Percentiles rank a stretch among this genome's conserved stretches.
phyloP scores from a whole-genome alignment of 1,140 invertebrate genomes.

The Aphaenogaster rudis region DNA sequence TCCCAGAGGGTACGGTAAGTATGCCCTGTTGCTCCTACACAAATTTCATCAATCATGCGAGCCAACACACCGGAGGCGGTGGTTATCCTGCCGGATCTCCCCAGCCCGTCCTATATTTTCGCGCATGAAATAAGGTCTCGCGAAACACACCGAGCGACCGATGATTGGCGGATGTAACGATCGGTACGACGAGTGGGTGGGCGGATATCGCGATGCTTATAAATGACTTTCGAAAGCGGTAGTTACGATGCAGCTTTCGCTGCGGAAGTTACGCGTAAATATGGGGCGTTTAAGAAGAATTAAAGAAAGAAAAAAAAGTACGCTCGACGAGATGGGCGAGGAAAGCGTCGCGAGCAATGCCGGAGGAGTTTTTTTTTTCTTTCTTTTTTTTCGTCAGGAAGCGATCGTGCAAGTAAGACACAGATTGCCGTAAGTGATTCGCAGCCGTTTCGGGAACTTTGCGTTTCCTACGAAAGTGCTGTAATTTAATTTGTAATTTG shows the following conservation, averaged over 20 bases:
- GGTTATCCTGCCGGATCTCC: conserved; percentile 57
- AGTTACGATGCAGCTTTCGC: conserved; percentile 25
- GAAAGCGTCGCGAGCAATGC: background rate
- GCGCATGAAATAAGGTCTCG: conserved; percentile 53
- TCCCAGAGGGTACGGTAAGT: conserved; percentile 26
- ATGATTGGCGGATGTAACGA: conserved; percentile 62
- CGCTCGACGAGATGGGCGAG: background rate
- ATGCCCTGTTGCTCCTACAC: conserved; percentile 61
- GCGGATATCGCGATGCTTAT: conserved; percentile 52
- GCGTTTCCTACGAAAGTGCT: background rate
- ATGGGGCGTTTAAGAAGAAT: background rate
- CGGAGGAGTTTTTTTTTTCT: background rate
- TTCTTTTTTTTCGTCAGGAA: background rate
- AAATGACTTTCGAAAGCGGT: conserved; percentile 38
- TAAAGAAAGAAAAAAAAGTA: conserved; percentile 9
- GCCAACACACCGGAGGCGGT: conserved; percentile 36
- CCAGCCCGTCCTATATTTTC: conserved; percentile 47
- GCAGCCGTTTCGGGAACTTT: conserved; percentile 39
- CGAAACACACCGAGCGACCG: conserved; percentile 36
- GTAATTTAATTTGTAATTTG: conserved; percentile 54
- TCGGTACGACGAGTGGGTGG: conserved; percentile 43
- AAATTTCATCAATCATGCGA: conserved; percentile 72
- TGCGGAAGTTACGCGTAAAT: conserved; percentile 22
- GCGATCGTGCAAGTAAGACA: conserved; percentile 8
- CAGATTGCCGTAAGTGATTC: conserved; percentile 39